Evolutionary conservation across 2,113 vertebrate species (phyloP).

Genomic region (Silurus meridionalis): DNA sequence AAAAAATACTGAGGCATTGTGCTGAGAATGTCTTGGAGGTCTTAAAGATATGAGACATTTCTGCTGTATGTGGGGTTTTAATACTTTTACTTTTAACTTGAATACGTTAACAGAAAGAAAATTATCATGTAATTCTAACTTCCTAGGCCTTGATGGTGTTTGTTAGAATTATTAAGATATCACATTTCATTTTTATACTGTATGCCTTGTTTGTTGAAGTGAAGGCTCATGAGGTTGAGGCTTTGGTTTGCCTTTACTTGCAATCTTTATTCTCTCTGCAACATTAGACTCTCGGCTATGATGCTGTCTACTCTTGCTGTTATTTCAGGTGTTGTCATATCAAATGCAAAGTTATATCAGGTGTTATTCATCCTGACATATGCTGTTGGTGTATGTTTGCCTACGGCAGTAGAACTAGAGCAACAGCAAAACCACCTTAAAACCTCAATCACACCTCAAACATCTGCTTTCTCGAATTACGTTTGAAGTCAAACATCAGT

Average conservation of each 20-base stretch:
- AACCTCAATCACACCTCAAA: conserved; percentile 42
- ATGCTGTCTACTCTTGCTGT: background rate
- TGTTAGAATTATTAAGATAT: background rate
- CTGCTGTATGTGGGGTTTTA: background rate
- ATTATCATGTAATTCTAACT: background rate
- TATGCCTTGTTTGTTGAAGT: background rate
- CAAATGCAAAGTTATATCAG: conserved; percentile 13
- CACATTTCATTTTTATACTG: background rate
- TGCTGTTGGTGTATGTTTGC: conserved; percentile 30
- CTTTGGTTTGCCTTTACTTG: conserved; percentile 5
- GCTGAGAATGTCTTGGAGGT: background rate
- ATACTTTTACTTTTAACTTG: background rate
- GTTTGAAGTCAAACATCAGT: conserved; percentile 41
- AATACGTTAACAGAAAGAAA: background rate
- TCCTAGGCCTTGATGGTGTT: background rate
- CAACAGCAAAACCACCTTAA: conserved; percentile 30
- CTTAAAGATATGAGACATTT: background rate
- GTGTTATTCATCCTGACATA: conserved; percentile 6
- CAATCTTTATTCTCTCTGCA: background rate
- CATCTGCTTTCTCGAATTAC: conserved; percentile 51
- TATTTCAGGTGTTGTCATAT: conserved; percentile 30
- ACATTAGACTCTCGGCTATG: background rate
- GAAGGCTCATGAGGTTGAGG: background rate
- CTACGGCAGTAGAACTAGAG: conserved; percentile 31
- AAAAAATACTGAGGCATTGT: background rate